These are phyloP conservation scores for Neosilurus hyrtlii DNA, from an alignment of 2,797 vertebrate species.

Conservation along the genomic window DNA sequence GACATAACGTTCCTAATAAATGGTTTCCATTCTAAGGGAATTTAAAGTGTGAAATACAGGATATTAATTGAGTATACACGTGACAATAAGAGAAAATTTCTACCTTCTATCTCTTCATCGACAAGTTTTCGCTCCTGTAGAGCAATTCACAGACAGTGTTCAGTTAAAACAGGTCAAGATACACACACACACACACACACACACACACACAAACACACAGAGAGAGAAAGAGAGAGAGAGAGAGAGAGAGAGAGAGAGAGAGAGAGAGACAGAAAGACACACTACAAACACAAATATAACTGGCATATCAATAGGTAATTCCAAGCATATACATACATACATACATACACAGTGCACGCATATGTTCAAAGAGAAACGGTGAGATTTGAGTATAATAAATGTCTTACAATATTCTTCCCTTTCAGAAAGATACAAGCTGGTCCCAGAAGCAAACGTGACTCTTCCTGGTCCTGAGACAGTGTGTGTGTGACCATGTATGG, in stretches of 20 bases:
- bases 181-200: background rate
- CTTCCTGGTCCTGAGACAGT: background rate
- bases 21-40: background rate
- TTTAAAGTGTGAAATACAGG: background rate
- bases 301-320: background rate
- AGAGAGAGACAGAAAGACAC: background rate
- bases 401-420: constrained; percentile 68
- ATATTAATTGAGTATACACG: background rate
- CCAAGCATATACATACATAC: background rate
- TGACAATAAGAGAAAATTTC: background rate
- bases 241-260: no score
- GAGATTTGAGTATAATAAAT: background rate
- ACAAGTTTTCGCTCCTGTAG: constrained; percentile 68
- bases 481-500: constrained; percentile 22
- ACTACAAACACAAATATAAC: background rate
- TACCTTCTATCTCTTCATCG: constrained; percentile 73
- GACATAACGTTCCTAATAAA: no score
- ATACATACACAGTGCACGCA: background rate
- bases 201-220: no score
- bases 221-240: background rate
- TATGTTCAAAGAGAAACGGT: background rate
- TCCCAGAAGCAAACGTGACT: constrained; percentile 60
- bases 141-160: constrained; percentile 30
- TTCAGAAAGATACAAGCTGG: constrained; percentile 75
- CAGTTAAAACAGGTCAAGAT: constrained; percentile 1